Conservation (phyloP, 2,888 invertebrate species). For the Cistogaster globosa region DNA sequence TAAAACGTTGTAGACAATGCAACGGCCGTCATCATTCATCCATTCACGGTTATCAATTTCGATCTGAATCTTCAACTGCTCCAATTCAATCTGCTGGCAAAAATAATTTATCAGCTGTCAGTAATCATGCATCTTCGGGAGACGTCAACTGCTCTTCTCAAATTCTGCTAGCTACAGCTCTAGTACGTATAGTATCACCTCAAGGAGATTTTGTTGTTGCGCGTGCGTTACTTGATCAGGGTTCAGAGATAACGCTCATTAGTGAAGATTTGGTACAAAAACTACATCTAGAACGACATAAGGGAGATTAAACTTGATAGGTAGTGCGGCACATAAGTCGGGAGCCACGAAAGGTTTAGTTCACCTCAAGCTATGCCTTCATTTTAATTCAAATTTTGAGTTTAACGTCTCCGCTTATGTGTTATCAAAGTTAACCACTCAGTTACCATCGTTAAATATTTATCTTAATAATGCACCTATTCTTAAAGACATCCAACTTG, state of each 20-base stretch:
- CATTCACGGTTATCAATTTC: slow-evolving; percentile 16
- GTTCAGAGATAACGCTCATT: slow-evolving; percentile 34
- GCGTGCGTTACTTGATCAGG: slow-evolving; percentile 34
- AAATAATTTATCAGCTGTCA: slow-evolving; percentile 30
- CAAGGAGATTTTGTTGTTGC: not conserved
- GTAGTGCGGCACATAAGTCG: slow-evolving; percentile 11
- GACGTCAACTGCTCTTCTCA: not conserved
- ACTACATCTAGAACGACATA: slow-evolving; percentile 15
- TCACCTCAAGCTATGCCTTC: slow-evolving; percentile 11
- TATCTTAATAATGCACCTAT: not conserved
- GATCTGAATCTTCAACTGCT: not conserved
- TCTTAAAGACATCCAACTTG: slow-evolving; percentile 20
- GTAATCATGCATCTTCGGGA: not conserved
- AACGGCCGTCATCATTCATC: slow-evolving; percentile 24
- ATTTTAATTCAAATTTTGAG: slow-evolving; percentile 16
- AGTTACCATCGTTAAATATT: slow-evolving; percentile 6
- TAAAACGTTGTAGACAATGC: slow-evolving; percentile 4
- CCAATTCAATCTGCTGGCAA: not conserved
- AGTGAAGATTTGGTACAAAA: slow-evolving; percentile 18
- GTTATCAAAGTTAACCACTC: slow-evolving; percentile 21
- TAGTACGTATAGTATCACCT: slow-evolving; percentile 15
- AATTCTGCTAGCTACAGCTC: slow-evolving; percentile 17
- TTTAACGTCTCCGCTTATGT: slow-evolving; percentile 19
- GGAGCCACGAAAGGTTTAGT: slow-evolving; percentile 3
- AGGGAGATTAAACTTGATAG: slow-evolving; percentile 12